Percentiles rank a stretch among this genome's conserved stretches.
phyloP scores from a whole-genome alignment of 92 coral and sea anemone species.

The Epizoanthus ramosus region DNA sequence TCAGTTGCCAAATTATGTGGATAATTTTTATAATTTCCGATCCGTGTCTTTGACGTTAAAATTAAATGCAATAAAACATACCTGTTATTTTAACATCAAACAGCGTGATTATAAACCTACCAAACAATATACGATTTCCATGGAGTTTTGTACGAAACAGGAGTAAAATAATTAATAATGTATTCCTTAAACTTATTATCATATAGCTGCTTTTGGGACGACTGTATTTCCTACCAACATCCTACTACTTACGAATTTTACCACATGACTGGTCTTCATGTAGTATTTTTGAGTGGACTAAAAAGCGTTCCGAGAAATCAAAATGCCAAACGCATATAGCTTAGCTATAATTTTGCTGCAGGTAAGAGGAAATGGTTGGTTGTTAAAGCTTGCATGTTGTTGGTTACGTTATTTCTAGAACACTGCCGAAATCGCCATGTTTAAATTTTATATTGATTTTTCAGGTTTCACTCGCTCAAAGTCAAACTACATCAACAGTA shows the following conservation, averaged over 20 bases:
- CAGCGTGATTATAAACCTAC: background rate
- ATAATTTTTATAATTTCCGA: too few relatives aligned
- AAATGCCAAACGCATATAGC: constrained; percentile 13
- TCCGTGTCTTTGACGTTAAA: too few relatives aligned
- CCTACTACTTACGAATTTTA: background rate
- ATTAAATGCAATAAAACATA: background rate
- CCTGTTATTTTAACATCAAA: constrained; percentile 8
- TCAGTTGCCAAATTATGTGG: background rate
- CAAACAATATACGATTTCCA: constrained; percentile 1
- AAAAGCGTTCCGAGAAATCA: background rate
- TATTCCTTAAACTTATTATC: constrained; percentile 48
- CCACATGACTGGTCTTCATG: background rate
- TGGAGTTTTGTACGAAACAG: constrained; percentile 28
- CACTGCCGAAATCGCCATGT: background rate
- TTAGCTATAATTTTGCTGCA: constrained; percentile 9
- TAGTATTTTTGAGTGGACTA: background rate
- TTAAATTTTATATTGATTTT: background rate
- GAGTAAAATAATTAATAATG: constrained; percentile 50
- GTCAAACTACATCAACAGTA: constrained; percentile 10
- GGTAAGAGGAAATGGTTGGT: constrained; percentile 6
- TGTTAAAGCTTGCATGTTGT: background rate
- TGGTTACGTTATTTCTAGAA: background rate
- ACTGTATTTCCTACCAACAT: background rate
- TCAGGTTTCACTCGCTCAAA: constrained; percentile 8
- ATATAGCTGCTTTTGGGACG: constrained; percentile 31